Base-by-base conservation (phyloP, 2,113 vertebrate species). In the Tretioscincus oriximinensis region DNA sequence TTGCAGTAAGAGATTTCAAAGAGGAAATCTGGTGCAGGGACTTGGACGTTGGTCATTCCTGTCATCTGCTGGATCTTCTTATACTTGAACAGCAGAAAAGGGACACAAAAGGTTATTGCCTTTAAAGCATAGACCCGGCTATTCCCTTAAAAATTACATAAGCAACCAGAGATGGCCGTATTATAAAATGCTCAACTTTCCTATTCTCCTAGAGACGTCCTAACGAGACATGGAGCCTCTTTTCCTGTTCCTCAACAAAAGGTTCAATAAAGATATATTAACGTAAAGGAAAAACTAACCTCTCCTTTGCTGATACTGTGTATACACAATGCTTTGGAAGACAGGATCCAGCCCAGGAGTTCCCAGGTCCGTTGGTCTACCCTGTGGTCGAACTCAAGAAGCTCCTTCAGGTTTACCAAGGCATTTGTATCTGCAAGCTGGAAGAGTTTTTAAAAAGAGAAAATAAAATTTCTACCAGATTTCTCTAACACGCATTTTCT, bases 1-100 rank as follows among this genome's bases (percentile, higher is more conserved):
- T 97, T 95, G 1, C 95, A 97, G 88, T 99, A 99, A 26, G 97
- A 81, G 0, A 99, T 84, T 91, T 99, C 97, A 94, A 99, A 99
- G 75, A 99, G 94, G 93, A 98, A 99, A 90, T 99, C 96, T 0
- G 98, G 98, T 66, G 92, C 91, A 0, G 97, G 96, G 9, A 96
- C 95, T 0, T 89, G 90, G 22, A 93, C 82, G 45, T 94, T 94
- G 81, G 96, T 90, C 68, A 93, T 91, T 78, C 97, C 96, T 0
- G 95, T 96, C 90, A 99, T 93, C 65, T 95, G 92, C 77, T 96
- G 96, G 80, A 99, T 96, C 92, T 96, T 97, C 89, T 95, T 78
- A 1, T 96, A 99, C 98, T 99, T 88, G 41, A 92, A 92, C 74
- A 73, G 88, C 35, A 76, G 91, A 89, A 58, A 41, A 45, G 79